phyloP scores from a whole-genome alignment of 2,888 invertebrate genomes.

The Chrysolina oricalcia region DNA sequence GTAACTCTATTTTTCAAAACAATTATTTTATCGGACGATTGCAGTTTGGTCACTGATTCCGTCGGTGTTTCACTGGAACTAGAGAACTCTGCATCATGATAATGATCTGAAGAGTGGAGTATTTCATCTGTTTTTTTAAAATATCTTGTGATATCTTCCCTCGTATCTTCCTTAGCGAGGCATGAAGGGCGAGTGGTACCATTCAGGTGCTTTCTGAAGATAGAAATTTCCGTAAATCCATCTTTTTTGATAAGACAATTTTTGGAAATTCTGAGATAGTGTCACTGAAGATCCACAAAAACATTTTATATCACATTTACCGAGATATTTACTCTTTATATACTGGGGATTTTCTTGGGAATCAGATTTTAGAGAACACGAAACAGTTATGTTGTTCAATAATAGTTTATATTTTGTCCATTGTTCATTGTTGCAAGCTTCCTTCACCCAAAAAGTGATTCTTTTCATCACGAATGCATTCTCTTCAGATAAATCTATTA shows the following conservation, averaged over 20 bases:
- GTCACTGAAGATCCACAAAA: background rate
- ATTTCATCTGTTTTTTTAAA: constrained; percentile 1
- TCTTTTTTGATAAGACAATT: constrained; percentile 5
- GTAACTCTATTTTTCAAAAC: background rate
- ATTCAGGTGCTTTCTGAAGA: background rate
- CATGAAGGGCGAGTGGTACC: background rate
- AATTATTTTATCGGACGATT: background rate
- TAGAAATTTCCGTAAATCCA: constrained; percentile 2
- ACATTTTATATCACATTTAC: background rate
- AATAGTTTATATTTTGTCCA: constrained; percentile 1
- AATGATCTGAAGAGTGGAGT: background rate
- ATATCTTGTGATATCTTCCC: constrained; percentile 1
- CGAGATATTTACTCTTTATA: background rate
- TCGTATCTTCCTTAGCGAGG: background rate
- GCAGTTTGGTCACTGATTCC: constrained; percentile 3
- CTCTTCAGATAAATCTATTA: background rate
- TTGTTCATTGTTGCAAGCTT: background rate
- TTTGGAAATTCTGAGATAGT: constrained; percentile 12
- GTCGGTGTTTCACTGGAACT: background rate
- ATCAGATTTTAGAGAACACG: constrained; percentile 8
- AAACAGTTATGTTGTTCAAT: constrained; percentile 15
- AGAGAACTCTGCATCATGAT: background rate
- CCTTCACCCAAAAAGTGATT: background rate
- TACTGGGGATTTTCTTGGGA: background rate
- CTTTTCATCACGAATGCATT: background rate